Percentiles rank a stretch among this genome's conserved stretches.
phyloP scores from a whole-genome alignment of 2,888 invertebrate genomes.

The Stenodema calcarata region DNA sequence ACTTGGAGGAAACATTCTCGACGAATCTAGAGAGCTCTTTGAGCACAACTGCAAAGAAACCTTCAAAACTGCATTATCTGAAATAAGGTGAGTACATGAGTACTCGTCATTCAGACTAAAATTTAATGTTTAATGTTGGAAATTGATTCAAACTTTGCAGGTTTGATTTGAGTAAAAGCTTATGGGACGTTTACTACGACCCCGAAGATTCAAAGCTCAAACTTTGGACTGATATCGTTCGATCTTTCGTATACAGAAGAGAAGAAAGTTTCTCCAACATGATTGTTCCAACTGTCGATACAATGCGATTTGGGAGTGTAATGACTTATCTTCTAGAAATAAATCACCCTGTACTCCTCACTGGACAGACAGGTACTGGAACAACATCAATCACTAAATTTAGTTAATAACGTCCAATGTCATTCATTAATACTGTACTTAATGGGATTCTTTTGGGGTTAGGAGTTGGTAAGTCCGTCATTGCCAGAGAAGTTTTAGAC shows the following conservation, averaged over 20 bases:
- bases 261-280: slow-evolving; percentile 84
- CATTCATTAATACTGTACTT: no score
- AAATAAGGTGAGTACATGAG: slow-evolving; percentile 3
- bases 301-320: slow-evolving; percentile 83
- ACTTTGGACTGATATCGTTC: slow-evolving; percentile 79
- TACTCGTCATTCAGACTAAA: no score
- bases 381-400: no score
- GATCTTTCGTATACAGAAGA: slow-evolving; percentile 74
- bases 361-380: slow-evolving; percentile 79
- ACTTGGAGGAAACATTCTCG: slow-evolving; percentile 82
- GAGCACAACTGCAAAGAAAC: slow-evolving; percentile 74
- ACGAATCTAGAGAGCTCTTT: slow-evolving; percentile 72
- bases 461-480: slow-evolving; percentile 90
- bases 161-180: slow-evolving; percentile 71
- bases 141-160: slow-evolving; percentile 63
- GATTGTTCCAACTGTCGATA: slow-evolving; percentile 89
- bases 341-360: slow-evolving; percentile 81
- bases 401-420: no score
- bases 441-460: neutral
- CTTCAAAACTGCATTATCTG: slow-evolving; percentile 64
- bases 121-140: no score
- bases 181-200: slow-evolving; percentile 82
- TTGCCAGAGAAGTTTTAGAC: slow-evolving; percentile 77
- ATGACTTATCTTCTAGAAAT: slow-evolving; percentile 76
- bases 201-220: slow-evolving; percentile 74